Evolutionary conservation across 2,113 vertebrate genomes (phyloP).

Genomic region (Riparia riparia): DNA sequence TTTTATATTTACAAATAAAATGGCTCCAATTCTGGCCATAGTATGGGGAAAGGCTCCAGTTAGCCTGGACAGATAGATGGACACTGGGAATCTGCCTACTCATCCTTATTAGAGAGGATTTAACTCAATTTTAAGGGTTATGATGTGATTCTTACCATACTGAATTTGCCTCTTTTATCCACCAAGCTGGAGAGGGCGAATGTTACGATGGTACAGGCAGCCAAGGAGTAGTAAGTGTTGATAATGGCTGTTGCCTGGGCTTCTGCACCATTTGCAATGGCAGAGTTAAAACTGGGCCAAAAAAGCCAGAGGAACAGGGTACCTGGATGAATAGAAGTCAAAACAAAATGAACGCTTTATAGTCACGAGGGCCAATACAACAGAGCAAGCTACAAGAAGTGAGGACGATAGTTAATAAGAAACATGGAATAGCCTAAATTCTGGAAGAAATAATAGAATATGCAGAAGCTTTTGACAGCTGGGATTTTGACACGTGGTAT

Average conservation of each 20-base stretch:
- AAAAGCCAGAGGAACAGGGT: slow-evolving; percentile 92
- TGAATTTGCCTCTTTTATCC: slow-evolving; percentile 87
- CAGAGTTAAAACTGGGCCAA: slow-evolving; percentile 98
- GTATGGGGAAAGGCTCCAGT: not conserved
- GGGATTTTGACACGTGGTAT: not conserved
- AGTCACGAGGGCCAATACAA: not conserved
- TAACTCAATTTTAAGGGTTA: not conserved
- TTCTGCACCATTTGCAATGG: slow-evolving; percentile 61
- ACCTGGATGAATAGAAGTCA: slow-evolving; percentile 60
- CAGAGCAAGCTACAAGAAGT: not conserved
- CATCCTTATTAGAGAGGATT: not conserved
- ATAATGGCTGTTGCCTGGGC: slow-evolving; percentile 78
- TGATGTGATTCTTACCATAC: slow-evolving; percentile 82
- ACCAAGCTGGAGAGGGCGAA: slow-evolving; percentile 90
- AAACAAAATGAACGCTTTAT: not conserved
- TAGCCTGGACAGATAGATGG: not conserved
- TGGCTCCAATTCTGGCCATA: not conserved
- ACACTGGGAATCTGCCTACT: not conserved
- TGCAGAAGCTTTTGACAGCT: not conserved
- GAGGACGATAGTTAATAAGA: not conserved
- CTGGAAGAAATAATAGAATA: not conserved
- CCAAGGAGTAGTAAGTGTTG: slow-evolving; percentile 93
- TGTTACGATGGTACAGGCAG: slow-evolving; percentile 83
- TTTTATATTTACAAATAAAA: not conserved
- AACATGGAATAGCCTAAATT: not conserved